Conservation (phyloP, 1,140 invertebrate genomes). For the Cataglyphis hispanica region DNA sequence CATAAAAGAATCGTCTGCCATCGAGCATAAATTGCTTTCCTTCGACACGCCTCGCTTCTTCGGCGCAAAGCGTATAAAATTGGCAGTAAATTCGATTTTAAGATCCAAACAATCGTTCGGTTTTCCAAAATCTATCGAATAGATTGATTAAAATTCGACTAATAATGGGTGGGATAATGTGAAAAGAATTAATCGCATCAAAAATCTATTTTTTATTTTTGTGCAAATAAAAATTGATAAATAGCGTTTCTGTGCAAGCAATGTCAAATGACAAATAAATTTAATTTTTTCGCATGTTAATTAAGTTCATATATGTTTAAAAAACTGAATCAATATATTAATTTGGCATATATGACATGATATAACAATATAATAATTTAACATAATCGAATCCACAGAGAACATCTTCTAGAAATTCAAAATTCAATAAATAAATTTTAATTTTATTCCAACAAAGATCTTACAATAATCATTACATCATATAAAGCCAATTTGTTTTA, state of each 20-base stretch:
- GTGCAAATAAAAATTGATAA: no score
- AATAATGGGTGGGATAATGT: no score
- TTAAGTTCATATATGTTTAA: no score
- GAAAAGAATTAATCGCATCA: no score
- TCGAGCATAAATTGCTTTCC: conserved; percentile 48
- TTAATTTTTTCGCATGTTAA: no score
- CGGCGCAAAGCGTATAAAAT: background rate
- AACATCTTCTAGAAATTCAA: background rate
- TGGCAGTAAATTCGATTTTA: conserved; percentile 8
- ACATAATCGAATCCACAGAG: background rate
- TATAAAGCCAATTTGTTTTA: background rate
- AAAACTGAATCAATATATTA: background rate
- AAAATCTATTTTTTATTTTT: no score
- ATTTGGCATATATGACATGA: background rate
- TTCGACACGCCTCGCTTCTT: conserved; percentile 42
- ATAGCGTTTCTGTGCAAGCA: no score
- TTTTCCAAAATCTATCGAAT: no score
- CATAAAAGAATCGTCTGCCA: conserved; percentile 52
- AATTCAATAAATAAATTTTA: background rate
- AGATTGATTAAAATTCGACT: no score
- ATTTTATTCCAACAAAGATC: background rate
- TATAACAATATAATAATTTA: background rate
- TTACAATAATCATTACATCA: background rate
- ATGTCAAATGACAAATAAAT: no score
- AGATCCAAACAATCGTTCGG: background rate